Evolutionary conservation across 2,888 invertebrate genomes (phyloP), one percentile per base, ranked within the genome.

Genomic region (Clivina fossor): DNA sequence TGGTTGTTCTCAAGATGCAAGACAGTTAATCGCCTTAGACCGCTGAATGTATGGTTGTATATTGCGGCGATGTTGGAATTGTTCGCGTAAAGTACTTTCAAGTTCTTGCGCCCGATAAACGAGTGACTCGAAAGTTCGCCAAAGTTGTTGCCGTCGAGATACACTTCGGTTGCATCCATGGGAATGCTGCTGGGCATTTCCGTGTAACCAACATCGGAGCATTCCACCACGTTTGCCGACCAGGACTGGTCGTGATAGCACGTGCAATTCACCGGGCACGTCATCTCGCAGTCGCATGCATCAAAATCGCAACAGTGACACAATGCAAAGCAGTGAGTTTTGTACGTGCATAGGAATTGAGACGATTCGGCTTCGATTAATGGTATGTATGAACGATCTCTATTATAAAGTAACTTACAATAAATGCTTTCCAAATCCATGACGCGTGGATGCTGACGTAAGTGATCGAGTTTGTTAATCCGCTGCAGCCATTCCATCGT

Each of bases 251-350:
- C 94, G 71, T 93, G 93, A 78, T 93, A 95, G 71, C 96, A 96
- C 58, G 90, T 90, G 78, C 96, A 96, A 73, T 93, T 92, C 38
- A 81, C 82, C 41, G 96, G 96, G 72, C 96, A 96, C 63, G 90
- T 93, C 90, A 94, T 94, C 78, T 94, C 92, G 78, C 96, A 96
- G 76, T 96, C 96, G 78, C 96, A 96, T 48, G 93, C 93, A 73
- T 93, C 94, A 75, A 93, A 96, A 73, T 94, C 93, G 76, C 96
- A 96, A 77, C 96, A 96, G 71, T 93, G 92, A 70, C 96, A 96
- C 60, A 93, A 80, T 9, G 94, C 90, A 74, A 93, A 94, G 76
- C 96, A 96, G 73, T 94, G 93, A 32, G 90, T 88, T 75, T 88
- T 88, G 76, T 95, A 95, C 60, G 88, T 85, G 78, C 94, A 95